Evolutionary conservation across 2,888 invertebrate species (phyloP), one percentile per base, ranked within the genome.

Genomic region (Globia sparganii): DNA sequence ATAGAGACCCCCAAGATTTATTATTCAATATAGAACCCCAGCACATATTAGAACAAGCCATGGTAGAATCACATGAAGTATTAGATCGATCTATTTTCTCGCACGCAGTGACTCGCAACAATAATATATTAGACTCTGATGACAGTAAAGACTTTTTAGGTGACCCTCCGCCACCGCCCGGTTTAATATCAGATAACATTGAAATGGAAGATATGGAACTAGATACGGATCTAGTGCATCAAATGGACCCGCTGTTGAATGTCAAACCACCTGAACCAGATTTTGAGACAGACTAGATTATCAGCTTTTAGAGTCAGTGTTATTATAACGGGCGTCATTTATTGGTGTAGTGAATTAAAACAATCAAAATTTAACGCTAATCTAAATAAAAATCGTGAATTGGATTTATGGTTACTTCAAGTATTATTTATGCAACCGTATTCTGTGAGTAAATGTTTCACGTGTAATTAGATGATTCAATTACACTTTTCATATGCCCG

Each of bases 1-100:
- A 93, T 78, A 91, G 86, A 25, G 94, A 94, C 5, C 81, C 81
- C 28, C 91, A 91, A 61, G 91, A 91, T 64, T 69, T 85, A 5
- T 75, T 88, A 61, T 77, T 87, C 31, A 83, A 86, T 68, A 83
- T 85, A 66, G 86, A 89, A 75, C 86, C 89, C 3, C 85, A 82
- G n/a, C 73, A 83, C 15, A 72, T 86, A 25, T 69, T 88, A 61
- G 87, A 90, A 69, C 89, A 88, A 72, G 75, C 66, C 11, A 84
- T 84, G 79, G 49, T 78, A 37, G 86, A 84, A 77, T 59, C 86
- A 13, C 81, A 78, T 1, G 81, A 87, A 64, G 73, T 70, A 40
- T 65, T 86, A 58, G 86, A 84, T 72, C 76, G 62, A 8, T 75
- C 88, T 15, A 75, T 86, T 64, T 81, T 79, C 43, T 68, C 81